phyloP scores from a whole-genome alignment of 2,113 vertebrate species.

The Tapirus terrestris region DNA sequence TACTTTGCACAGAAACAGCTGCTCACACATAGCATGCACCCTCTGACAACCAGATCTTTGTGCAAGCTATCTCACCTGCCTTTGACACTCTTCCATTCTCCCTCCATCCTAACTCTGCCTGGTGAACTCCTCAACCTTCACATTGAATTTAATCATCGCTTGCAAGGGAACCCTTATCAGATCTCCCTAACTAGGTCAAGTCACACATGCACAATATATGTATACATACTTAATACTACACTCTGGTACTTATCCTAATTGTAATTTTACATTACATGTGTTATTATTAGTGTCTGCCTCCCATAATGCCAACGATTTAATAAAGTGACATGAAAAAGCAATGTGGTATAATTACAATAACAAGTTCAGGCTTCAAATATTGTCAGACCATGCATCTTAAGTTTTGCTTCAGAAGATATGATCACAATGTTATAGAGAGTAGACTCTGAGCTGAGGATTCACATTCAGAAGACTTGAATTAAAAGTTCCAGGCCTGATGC shows the following conservation, averaged over 20 bases:
- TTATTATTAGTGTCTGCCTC: not conserved
- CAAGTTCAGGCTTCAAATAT: constrained; percentile 16
- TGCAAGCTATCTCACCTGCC: not conserved
- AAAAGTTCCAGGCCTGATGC: not conserved
- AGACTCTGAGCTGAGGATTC: not conserved
- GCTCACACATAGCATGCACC: not conserved
- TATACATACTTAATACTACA: not conserved
- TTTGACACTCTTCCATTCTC: not conserved
- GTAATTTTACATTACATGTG: not conserved
- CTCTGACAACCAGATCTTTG: not conserved
- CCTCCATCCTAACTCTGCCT: not conserved
- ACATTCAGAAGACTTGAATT: not conserved
- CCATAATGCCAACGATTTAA: not conserved
- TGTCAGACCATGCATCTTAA: not conserved
- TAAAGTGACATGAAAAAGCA: not conserved
- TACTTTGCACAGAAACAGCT: not conserved
- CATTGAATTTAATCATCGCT: not conserved
- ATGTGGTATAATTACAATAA: not conserved
- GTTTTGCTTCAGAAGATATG: constrained; percentile 2
- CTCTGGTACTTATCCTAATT: not conserved
- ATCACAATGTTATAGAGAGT: not conserved
- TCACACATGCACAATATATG: not conserved
- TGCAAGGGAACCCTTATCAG: not conserved
- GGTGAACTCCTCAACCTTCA: not conserved
- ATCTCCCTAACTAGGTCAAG: not conserved